phyloP scores from a whole-genome alignment of 1,140 invertebrate genomes.

The Micrasema longulum region DNA sequence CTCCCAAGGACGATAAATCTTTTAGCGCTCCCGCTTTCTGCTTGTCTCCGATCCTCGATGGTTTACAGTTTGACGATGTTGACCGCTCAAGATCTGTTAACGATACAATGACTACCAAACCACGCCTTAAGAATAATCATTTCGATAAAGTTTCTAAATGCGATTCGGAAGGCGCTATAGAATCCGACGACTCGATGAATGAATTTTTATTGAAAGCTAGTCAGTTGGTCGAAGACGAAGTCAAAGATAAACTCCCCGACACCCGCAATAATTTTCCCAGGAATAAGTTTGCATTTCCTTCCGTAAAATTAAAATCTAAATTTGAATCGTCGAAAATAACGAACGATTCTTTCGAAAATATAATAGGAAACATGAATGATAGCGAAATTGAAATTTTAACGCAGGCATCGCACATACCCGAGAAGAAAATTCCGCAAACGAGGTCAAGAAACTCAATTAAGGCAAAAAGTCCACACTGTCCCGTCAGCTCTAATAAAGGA shows the following conservation, averaged over 20 bases:
- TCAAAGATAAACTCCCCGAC: conserved; percentile 53
- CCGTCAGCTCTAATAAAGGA: not conserved
- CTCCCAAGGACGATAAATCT: not conserved
- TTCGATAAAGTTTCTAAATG: conserved; percentile 35
- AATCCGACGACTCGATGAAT: conserved; percentile 68
- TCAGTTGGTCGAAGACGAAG: conserved; percentile 64
- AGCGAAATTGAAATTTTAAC: conserved; percentile 63
- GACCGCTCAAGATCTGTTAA: not conserved
- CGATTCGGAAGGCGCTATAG: conserved; percentile 57
- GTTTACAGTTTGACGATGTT: not conserved
- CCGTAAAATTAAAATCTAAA: conserved; percentile 5
- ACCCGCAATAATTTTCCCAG: conserved; percentile 32
- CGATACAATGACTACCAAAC: not conserved
- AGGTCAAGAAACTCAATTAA: not conserved
- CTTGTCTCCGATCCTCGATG: not conserved
- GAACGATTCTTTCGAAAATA: conserved; percentile 67
- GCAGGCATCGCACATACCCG: conserved; percentile 57
- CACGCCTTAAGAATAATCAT: conserved; percentile 15
- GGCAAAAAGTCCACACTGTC: not conserved
- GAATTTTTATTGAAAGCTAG: conserved; percentile 65
- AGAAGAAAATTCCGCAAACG: conserved; percentile 49
- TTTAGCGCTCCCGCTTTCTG: conserved; percentile 2
- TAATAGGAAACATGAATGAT: conserved; percentile 65
- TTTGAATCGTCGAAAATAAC: conserved; percentile 29
- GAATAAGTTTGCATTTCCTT: conserved; percentile 3